Evolutionary conservation across 2,797 vertebrate genomes (phyloP).

Genomic region (Falco cherrug): DNA sequence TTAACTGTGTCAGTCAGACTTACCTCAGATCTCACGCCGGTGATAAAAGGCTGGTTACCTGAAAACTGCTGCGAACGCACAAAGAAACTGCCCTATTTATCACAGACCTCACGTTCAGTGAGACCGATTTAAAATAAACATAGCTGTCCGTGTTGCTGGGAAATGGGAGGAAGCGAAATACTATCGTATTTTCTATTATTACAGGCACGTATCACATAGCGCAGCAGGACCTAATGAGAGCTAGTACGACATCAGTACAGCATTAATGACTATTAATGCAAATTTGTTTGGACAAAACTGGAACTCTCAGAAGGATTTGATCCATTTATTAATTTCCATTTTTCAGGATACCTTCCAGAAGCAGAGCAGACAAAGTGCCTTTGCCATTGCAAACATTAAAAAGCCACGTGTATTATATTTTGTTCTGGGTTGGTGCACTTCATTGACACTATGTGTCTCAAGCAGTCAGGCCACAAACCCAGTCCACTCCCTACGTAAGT

Average conservation of each 20-base stretch:
- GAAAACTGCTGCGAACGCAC: accelerated
- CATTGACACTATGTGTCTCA: neutral
- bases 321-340: neutral
- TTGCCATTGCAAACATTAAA: neutral
- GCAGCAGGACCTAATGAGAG: neutral
- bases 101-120: neutral
- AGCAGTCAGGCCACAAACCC: neutral
- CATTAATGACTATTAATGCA: neutral
- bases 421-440: neutral
- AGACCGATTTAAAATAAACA: neutral
- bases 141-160: neutral
- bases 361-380: neutral
- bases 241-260: neutral
- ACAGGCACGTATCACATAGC: neutral
- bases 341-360: neutral
- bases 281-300: neutral
- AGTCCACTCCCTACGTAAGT: neutral
- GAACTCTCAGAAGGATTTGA: neutral
- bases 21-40: neutral
- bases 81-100: neutral
- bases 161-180: neutral
- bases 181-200: neutral
- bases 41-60: neutral
- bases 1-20: neutral
- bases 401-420: neutral